Evolutionary conservation across 2,888 invertebrate species (phyloP), one percentile per base, ranked within the genome.

Genomic region (Corbicula japonica): DNA sequence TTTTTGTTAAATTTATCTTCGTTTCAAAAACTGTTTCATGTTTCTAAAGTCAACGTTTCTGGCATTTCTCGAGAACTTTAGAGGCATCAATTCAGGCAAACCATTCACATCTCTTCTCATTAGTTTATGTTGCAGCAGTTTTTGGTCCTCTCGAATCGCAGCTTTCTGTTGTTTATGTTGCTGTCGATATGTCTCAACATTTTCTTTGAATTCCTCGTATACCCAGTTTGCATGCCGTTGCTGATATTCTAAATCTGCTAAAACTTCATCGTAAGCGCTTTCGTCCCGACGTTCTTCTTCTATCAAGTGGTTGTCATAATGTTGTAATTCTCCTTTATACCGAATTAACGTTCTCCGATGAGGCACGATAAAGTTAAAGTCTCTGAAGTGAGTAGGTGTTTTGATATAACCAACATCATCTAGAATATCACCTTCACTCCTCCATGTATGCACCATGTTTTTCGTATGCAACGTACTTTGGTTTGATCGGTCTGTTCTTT

Each of bases 251-350:
- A 62, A 34, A 48, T 62, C 34, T 6, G 1, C 0, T 5, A 62
- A 44, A 18, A 62, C 62, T 21, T 62, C 34, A 48, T 62, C 48
- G 34, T 62, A 62, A n/a, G 62, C 62, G 21, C 30, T 46, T 21
- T 62, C 62, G 23, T 48, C 32, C 23, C 46, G 15, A n/a, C 34
- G 21, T 4, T 48, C 30, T n/a, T n/a, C n/a, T 1, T n/a, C n/a
- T n/a, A n/a, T n/a, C n/a, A n/a, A n/a, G n/a, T n/a, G n/a, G n/a
- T 2, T 62, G 1, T n/a, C 21, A 28, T 62, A 46, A 18, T 5
- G 21, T 6, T 18, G 21, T 18, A 46, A 21, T 21, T 48, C 46
- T 10, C 48, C 62, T 62, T 23, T 48, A 21, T 26, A 48, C 21
- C 34, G 62, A 3, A 48, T 32, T n/a, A n/a, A 46, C 30, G 23